Conservation (phyloP, 1,140 invertebrate genomes). For the Goniozus legneri region DNA sequence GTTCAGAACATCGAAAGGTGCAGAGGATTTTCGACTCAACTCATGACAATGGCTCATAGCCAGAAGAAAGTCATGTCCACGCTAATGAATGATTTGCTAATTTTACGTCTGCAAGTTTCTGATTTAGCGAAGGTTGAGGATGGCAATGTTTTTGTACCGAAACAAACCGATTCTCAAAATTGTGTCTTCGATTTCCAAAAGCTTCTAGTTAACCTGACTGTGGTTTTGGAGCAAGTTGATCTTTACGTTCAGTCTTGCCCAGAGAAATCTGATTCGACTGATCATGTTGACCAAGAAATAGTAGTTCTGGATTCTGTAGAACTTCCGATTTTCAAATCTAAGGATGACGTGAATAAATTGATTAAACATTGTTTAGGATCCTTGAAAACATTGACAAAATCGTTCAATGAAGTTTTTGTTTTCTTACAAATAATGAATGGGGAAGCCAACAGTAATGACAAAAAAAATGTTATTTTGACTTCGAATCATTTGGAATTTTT, state of each 20-base stretch:
- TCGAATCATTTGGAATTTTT: conserved; percentile 40
- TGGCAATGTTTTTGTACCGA: conserved; percentile 6
- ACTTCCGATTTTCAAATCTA: too few species aligned
- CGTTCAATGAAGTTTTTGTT: conserved; percentile 46
- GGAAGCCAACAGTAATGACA: conserved; percentile 28
- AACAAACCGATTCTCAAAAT: conserved; percentile 10
- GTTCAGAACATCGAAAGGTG: conserved; percentile 77
- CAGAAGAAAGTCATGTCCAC: conserved; percentile 47
- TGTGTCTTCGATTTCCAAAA: conserved; percentile 39
- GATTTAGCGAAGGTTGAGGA: conserved; percentile 22
- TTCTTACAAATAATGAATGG: conserved; percentile 39
- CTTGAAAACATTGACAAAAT: conserved; percentile 32
- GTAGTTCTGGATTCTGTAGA: too few species aligned
- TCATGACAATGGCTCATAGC: conserved; percentile 60
- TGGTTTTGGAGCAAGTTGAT: conserved; percentile 59
- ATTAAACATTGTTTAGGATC: conserved; percentile 14
- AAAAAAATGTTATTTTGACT: conserved; percentile 41
- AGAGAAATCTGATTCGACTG: conserved; percentile 45
- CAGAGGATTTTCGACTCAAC: conserved; percentile 72
- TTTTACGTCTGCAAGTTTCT: conserved; percentile 37
- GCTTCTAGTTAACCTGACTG: conserved; percentile 51
- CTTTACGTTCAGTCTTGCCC: conserved; percentile 62
- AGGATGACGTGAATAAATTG: too few species aligned
- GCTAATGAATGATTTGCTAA: conserved; percentile 40
- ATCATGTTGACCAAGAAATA: not conserved